Evolutionary conservation across 2,797 vertebrate species (phyloP).

Genomic region (Micromesistius poutassou): DNA sequence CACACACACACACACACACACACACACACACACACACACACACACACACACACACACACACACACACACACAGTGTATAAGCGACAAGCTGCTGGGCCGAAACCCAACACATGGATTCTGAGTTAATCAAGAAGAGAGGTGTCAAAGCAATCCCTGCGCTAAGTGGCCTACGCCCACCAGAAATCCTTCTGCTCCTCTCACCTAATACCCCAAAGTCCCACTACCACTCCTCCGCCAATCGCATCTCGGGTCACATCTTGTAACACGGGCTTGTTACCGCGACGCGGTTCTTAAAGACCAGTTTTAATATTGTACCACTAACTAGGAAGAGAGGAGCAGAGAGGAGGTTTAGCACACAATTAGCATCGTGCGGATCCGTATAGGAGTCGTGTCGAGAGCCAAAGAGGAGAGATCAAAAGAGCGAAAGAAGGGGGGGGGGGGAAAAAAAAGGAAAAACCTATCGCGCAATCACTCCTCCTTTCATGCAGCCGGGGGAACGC

Average conservation of each 20-base stretch:
- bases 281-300: background rate
- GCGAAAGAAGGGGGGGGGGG: too few relatives aligned
- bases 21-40: background rate
- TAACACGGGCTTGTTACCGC: background rate
- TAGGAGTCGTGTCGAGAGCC: too few relatives aligned
- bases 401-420: background rate
- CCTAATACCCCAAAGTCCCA: too few relatives aligned
- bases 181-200: too few relatives aligned
- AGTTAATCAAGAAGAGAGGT: too few relatives aligned
- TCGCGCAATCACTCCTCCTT: background rate
- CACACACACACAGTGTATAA: background rate
- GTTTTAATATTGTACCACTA: too few relatives aligned
- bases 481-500: background rate
- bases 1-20: background rate
- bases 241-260: background rate
- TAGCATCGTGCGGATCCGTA: too few relatives aligned
- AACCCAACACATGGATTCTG: too few relatives aligned
- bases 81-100: too few relatives aligned
- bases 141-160: too few relatives aligned
- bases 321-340: background rate
- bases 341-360: background rate
- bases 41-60: slow-evolving; percentile 3
- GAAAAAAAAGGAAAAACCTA: background rate
- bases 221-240: too few relatives aligned
- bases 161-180: too few relatives aligned